Evolutionary conservation across 2,113 vertebrate species (phyloP).

Genomic region (Hydropotes inermis): DNA sequence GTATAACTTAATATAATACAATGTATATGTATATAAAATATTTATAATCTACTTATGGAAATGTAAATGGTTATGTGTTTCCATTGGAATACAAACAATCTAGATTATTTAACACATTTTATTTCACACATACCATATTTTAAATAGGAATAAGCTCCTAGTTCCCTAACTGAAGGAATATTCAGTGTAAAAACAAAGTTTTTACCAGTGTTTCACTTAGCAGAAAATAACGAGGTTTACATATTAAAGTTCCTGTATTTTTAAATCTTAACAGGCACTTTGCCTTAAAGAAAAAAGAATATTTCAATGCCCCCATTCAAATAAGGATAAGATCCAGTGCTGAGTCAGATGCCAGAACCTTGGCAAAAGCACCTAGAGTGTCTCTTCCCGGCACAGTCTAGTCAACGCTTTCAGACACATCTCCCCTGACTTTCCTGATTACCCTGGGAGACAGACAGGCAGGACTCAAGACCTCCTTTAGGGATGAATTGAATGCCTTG

Average conservation of each 20-base stretch:
- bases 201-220: neutral
- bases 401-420: neutral
- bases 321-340: neutral
- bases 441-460: neutral
- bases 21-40: neutral
- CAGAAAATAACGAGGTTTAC: neutral
- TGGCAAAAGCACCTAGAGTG: neutral
- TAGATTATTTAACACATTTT: neutral
- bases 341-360: neutral
- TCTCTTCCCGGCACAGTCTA: neutral
- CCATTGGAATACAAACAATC: neutral
- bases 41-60: constrained; percentile 19
- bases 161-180: neutral
- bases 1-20: neutral
- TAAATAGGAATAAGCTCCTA: constrained; percentile 39
- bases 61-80: constrained; percentile 12
- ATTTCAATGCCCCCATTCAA: neutral
- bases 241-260: neutral
- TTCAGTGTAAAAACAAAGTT: neutral
- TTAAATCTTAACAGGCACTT: neutral
- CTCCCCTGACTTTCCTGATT: neutral
- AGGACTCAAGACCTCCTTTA: neutral
- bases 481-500: neutral
- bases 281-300: neutral
- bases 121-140: neutral